Evolutionary conservation across 2,113 vertebrate genomes (phyloP).

Genomic region (Lepisosteus osseus): DNA sequence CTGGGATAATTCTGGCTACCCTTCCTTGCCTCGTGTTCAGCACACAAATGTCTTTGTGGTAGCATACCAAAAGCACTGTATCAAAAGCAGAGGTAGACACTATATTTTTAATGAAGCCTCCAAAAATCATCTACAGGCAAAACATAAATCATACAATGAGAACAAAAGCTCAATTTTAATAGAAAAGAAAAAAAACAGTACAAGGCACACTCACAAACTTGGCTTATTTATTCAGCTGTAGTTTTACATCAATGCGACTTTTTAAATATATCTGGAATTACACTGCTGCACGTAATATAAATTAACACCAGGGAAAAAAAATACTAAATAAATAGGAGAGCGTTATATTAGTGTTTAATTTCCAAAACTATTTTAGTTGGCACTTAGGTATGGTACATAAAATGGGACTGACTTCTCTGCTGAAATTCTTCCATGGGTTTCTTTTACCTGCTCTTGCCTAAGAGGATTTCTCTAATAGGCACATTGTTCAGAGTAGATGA

Average conservation of each 20-base stretch:
- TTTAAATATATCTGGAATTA: too few relatives aligned
- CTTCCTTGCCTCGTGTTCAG: too few relatives aligned
- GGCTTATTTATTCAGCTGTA: too few relatives aligned
- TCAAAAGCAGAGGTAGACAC: too few relatives aligned
- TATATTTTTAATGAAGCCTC: too few relatives aligned
- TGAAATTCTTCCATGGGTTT: not conserved
- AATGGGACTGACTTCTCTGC: not conserved
- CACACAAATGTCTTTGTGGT: too few relatives aligned
- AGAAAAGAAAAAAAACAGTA: too few relatives aligned
- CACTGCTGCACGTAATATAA: not conserved
- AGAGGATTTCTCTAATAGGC: not conserved
- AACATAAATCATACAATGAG: not conserved
- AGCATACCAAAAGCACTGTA: too few relatives aligned
- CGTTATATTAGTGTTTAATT: slow-evolving; percentile 11
- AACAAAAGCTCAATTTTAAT: not conserved
- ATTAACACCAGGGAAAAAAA: slow-evolving; percentile 8
- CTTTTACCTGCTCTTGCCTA: not conserved
- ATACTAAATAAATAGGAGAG: not conserved
- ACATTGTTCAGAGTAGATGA: not conserved
- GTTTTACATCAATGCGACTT: too few relatives aligned
- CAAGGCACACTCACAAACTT: too few relatives aligned
- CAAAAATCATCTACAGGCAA: too few relatives aligned
- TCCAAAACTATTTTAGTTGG: slow-evolving; percentile 10
- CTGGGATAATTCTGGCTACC: too few relatives aligned
- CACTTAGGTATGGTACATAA: not conserved